Evolutionary conservation across 2,797 vertebrate species (phyloP).

Genomic region (Neosilurus mollespiculum): DNA sequence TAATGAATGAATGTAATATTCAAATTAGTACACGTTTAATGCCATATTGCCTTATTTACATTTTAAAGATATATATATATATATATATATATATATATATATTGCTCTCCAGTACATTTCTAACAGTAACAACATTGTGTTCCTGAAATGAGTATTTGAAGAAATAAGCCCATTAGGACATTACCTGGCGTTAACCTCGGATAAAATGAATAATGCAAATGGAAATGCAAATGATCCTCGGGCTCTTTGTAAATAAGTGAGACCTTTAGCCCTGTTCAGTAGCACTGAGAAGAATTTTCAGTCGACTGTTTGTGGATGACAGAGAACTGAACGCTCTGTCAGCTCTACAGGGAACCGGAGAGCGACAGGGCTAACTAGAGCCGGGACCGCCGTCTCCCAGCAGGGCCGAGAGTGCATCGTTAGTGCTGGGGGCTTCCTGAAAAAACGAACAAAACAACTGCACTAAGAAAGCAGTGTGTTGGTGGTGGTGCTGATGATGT

Average conservation of each 20-base stretch:
- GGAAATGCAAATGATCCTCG: constrained; percentile 3
- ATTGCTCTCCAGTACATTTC: background rate
- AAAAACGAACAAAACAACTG: background rate
- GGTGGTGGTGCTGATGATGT: background rate
- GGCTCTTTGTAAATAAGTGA: constrained; percentile 13
- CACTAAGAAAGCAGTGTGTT: background rate
- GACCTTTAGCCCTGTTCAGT: constrained; percentile 14
- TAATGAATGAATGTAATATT: constrained; percentile 1
- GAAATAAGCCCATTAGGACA: constrained; percentile 13
- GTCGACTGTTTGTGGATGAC: constrained; percentile 10
- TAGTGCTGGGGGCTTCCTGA: background rate
- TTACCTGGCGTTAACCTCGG: constrained; percentile 9
- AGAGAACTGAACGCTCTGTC: constrained; percentile 7
- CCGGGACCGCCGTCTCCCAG: constrained; percentile 28
- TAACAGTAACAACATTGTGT: background rate
- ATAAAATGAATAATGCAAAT: constrained; percentile 22
- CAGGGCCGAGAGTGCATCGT: constrained; percentile 63
- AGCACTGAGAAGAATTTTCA: constrained; percentile 8
- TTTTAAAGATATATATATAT: background rate
- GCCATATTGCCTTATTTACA: background rate
- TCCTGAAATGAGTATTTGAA: constrained; percentile 1
- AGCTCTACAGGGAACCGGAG: constrained; percentile 18
- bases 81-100: no score
- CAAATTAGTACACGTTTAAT: background rate
- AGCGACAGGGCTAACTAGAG: constrained; percentile 34